Percentiles rank a stretch among this genome's conserved stretches.
These are phyloP conservation scores for Cinclus mexicanus DNA, from an alignment of 2,113 vertebrate genomes.

Conservation along the genomic window DNA sequence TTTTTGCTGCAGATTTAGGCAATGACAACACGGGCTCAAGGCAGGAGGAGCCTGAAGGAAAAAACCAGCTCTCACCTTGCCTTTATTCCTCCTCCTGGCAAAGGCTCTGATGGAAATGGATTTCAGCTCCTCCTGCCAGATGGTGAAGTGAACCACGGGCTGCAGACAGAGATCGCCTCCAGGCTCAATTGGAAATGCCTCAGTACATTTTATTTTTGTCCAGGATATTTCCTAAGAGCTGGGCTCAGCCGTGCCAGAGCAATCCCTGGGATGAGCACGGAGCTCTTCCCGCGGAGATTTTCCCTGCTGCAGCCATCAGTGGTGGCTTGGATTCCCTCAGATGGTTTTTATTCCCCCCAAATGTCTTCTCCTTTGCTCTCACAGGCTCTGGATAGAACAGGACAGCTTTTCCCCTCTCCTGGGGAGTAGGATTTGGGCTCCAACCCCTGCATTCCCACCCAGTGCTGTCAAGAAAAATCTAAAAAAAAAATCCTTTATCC, in stretches of 20 bases:
- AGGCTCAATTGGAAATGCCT: conserved; percentile 52
- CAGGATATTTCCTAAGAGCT: neutral
- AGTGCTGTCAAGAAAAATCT: neutral
- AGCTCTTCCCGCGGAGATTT: neutral
- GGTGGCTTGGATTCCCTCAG: neutral
- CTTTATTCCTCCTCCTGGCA: conserved; percentile 27
- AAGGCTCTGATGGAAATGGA: conserved; percentile 35
- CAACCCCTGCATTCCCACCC: neutral
- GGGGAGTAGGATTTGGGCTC: neutral
- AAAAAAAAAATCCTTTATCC: neutral
- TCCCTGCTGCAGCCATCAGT: neutral
- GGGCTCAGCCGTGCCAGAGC: neutral
- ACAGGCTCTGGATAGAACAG: neutral
- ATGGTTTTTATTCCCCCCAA: too few species aligned
- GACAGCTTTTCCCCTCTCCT: neutral
- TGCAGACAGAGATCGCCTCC: conserved; percentile 43
- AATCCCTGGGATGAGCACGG: accelerated
- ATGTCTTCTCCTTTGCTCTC: neutral
- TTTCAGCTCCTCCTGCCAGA: conserved; percentile 60
- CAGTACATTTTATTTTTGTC: conserved; percentile 50
- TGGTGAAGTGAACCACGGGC: conserved; percentile 48
- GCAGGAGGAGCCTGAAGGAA: neutral
- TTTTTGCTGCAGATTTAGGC: neutral
- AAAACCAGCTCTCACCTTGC: conserved; percentile 28
- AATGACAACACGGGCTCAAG: neutral